These are phyloP conservation scores for Opisthocomus hoazin DNA, from an alignment of 2,113 vertebrate genomes.

Conservation along the genomic window DNA sequence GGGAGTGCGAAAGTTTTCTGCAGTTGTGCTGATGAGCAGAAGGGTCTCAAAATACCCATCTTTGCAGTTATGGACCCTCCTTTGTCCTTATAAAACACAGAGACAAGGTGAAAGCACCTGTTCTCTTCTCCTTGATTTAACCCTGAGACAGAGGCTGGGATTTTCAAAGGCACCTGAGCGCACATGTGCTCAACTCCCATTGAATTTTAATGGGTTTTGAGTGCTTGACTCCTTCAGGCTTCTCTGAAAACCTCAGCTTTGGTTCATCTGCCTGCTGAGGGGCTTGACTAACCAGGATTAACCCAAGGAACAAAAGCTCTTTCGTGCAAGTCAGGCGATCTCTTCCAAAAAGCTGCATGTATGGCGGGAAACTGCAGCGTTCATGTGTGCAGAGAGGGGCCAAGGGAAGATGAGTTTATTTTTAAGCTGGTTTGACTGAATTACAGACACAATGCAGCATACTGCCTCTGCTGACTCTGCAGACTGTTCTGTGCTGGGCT, in stretches of 20 bases:
- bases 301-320: neutral
- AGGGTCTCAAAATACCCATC: neutral
- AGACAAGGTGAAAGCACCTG: neutral
- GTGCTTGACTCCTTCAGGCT: neutral
- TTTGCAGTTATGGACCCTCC: neutral
- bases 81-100: neutral
- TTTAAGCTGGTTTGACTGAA: constrained; percentile 34
- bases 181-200: rapidly evolving
- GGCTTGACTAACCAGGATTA: neutral
- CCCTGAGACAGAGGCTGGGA: neutral
- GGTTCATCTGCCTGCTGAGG: neutral
- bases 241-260: neutral
- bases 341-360: neutral
- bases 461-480: constrained; percentile 29
- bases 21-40: neutral
- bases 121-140: neutral
- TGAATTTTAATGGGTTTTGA: neutral
- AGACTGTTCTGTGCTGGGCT: neutral
- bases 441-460: neutral
- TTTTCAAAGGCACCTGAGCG: neutral
- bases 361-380: rapidly evolving
- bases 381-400: neutral
- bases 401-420: neutral
- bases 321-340: neutral
- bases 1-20: neutral